Conservation (phyloP, 35 echinoderm and acorn worm species). For the Apostichopus japonicus region DNA sequence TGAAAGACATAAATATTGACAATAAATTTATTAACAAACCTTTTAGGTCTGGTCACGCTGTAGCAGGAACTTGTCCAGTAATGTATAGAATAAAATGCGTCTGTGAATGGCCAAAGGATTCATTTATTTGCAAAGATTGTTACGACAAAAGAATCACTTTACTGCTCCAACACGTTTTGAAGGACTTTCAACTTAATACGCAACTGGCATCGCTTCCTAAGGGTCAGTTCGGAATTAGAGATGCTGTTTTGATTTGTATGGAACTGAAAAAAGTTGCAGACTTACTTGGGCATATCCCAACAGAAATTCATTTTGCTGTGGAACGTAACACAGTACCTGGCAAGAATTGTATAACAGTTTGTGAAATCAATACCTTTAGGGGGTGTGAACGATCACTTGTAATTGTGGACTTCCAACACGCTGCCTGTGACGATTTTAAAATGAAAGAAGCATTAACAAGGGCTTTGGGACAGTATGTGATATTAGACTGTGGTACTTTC, state of each 20-base stretch:
- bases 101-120: not conserved
- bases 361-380: not conserved
- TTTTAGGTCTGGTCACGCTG: conserved; percentile 25
- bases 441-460: conserved; percentile 21
- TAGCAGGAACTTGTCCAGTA: not conserved
- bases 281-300: not conserved
- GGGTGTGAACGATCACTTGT: conserved; percentile 35
- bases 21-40: not conserved
- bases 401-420: conserved; percentile 11
- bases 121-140: not conserved
- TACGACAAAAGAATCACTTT: not conserved
- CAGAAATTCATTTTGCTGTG: not conserved
- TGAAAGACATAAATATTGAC: not conserved
- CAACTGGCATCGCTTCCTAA: not conserved
- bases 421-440: not conserved
- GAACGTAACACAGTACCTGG: not conserved
- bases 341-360: conserved; percentile 6
- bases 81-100: conserved; percentile 49
- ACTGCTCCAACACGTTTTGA: not conserved
- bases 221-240: not conserved
- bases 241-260: not conserved
- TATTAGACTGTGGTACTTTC: conserved; percentile 15
- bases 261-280: not conserved
- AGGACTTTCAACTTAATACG: not conserved
- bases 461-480: conserved; percentile 13